Conservation (phyloP, 2,113 vertebrate species). For the Caracal caracal region DNA sequence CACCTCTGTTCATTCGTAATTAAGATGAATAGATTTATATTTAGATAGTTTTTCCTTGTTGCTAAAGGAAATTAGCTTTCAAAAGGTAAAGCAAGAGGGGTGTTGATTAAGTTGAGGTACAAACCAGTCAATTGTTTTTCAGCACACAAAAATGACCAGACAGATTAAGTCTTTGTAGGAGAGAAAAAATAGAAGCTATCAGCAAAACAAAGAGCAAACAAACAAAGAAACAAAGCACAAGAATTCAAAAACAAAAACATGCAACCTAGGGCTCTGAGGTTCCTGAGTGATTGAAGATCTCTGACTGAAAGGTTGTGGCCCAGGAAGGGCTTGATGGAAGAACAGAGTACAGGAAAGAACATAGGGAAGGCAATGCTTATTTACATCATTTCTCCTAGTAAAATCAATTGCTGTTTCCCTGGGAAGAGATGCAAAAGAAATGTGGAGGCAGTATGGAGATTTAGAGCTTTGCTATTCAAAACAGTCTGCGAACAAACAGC, state of each 20-base stretch:
- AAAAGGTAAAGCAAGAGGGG: not conserved
- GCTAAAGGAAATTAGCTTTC: constrained; percentile 10
- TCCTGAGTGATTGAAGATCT: not conserved
- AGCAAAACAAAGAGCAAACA: not conserved
- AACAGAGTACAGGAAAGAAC: not conserved
- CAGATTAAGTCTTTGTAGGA: not conserved
- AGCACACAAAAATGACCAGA: not conserved
- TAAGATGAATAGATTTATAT: constrained; percentile 21
- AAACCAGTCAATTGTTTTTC: not conserved
- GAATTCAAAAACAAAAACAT: not conserved
- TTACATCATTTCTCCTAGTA: not conserved
- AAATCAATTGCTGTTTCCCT: not conserved
- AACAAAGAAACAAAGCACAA: not conserved
- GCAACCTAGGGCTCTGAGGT: not conserved
- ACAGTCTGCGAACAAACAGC: not conserved
- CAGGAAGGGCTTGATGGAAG: not conserved
- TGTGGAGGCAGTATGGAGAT: not conserved
- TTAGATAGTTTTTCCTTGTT: not conserved
- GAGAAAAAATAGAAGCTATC: not conserved
- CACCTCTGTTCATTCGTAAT: not conserved
- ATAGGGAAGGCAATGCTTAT: not conserved
- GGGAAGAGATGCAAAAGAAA: not conserved
- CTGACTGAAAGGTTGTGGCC: not conserved
- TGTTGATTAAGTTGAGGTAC: not conserved
- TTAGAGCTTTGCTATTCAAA: not conserved